A percentile compares a stretch with the other conserved stretches of the same genome.
These are phyloP conservation scores for Seriola quinqueradiata DNA, from an alignment of 2,113 vertebrate genomes.

Conservation along the genomic window DNA sequence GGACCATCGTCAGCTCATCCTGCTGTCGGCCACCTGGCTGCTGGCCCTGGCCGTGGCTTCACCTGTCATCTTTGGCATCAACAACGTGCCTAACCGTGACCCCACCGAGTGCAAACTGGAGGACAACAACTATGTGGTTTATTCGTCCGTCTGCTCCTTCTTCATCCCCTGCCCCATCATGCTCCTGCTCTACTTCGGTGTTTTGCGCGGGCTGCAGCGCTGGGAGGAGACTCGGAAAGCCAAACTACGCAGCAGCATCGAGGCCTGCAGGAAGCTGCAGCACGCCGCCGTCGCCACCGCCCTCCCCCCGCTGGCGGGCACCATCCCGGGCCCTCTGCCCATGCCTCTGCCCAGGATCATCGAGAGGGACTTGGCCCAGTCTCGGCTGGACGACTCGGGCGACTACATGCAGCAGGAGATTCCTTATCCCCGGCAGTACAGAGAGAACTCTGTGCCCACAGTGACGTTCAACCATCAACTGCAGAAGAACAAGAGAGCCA, in stretches of 20 bases:
- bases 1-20: slow-evolving; percentile 89
- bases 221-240: slow-evolving; percentile 90
- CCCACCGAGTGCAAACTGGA: slow-evolving; percentile 91
- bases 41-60: slow-evolving; percentile 93
- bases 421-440: slow-evolving; percentile 83
- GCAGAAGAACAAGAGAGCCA: slow-evolving; percentile 81
- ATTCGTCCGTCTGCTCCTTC: slow-evolving; percentile 95
- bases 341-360: slow-evolving; percentile 77
- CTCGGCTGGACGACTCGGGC: slow-evolving; percentile 73
- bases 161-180: slow-evolving; percentile 96
- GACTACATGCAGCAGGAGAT: slow-evolving; percentile 72
- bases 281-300: slow-evolving; percentile 68
- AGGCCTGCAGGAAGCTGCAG: slow-evolving; percentile 83
- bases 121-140: slow-evolving; percentile 92
- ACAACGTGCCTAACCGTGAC: slow-evolving; percentile 88
- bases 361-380: slow-evolving; percentile 75
- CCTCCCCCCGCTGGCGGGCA: slow-evolving; percentile 66
- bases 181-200: slow-evolving; percentile 93
- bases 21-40: slow-evolving; percentile 94
- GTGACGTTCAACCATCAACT: slow-evolving; percentile 74
- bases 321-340: slow-evolving; percentile 70
- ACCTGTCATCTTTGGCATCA: slow-evolving; percentile 93
- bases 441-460: slow-evolving; percentile 79
- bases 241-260: slow-evolving; percentile 87
- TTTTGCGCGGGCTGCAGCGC: slow-evolving; percentile 89